Conservation (phyloP, 30 jellyfish, hydroid and myxozoan genomes). For the Hydractinia symbiolongicarpus region DNA sequence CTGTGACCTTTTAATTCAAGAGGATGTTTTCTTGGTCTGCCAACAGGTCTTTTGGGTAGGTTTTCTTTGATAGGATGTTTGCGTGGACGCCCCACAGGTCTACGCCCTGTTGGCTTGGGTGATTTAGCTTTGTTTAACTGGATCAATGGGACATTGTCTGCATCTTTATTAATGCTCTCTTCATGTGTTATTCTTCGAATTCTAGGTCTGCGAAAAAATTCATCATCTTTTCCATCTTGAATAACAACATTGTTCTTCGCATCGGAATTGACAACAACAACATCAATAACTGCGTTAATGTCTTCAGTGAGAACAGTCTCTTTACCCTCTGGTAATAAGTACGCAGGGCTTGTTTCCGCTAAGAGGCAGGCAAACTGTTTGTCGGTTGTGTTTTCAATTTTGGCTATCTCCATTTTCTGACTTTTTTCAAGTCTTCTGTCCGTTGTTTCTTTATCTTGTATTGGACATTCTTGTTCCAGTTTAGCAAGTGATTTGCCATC, state of each 20-base stretch:
- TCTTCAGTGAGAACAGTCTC: neutral
- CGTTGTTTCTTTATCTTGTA: too few species aligned
- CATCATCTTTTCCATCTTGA: neutral
- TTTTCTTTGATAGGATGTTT: conserved; percentile 23
- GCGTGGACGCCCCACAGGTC: conserved; percentile 43
- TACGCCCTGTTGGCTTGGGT: neutral
- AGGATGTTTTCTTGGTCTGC: conserved; percentile 35
- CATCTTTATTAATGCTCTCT: neutral
- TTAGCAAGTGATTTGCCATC: too few species aligned
- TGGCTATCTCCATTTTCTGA: neutral
- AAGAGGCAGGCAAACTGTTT: neutral
- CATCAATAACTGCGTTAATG: conserved; percentile 9
- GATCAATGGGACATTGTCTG: conserved; percentile 7
- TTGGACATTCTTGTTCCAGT: too few species aligned
- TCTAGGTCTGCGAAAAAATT: neutral
- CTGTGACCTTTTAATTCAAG: neutral
- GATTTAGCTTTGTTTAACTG: neutral
- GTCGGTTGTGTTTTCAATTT: neutral
- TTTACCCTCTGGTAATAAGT: neutral
- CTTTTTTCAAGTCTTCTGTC: too few species aligned
- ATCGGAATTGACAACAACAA: neutral
- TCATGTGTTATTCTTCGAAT: neutral
- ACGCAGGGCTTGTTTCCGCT: neutral
- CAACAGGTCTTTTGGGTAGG: conserved; percentile 37
- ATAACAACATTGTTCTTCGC: neutral